phyloP scores from a whole-genome alignment of 2,888 invertebrate species.

The Julus scandinavius region DNA sequence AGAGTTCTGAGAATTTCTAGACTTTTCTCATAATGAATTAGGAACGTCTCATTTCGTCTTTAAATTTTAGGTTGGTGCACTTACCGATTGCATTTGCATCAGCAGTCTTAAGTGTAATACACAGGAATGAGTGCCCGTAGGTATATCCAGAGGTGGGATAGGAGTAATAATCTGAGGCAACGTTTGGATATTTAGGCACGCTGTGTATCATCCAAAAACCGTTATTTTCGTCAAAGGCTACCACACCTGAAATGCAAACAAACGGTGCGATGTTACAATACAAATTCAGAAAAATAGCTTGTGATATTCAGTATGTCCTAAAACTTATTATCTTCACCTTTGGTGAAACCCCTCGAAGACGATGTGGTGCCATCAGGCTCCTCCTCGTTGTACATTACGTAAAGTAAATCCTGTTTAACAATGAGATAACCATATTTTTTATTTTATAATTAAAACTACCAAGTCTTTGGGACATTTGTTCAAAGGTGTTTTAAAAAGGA shows the following conservation, averaged over 20 bases:
- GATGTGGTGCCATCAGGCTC: constrained; percentile 74
- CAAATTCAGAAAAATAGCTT: neutral
- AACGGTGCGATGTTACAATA: neutral
- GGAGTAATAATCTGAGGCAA: constrained; percentile 63
- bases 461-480: no score
- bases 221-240: constrained; percentile 75
- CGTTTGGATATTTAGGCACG: constrained; percentile 85
- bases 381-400: constrained; percentile 87
- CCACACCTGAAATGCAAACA: constrained; percentile 69
- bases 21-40: neutral
- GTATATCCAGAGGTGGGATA: constrained; percentile 80
- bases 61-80: neutral
- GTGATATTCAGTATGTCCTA: neutral
- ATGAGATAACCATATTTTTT: no score
- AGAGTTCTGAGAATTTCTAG: neutral
- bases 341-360: constrained; percentile 81
- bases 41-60: neutral
- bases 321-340: constrained; percentile 71
- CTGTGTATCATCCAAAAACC: constrained; percentile 95
- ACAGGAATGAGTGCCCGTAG: constrained; percentile 89
- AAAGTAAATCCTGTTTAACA: constrained; percentile 47
- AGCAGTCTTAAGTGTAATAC: constrained; percentile 77
- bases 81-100: constrained; percentile 77
- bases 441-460: no score
- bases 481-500: no score